Evolutionary conservation across 2,797 vertebrate genomes (phyloP), one percentile per base, ranked within the genome.

Genomic region (Micrastur ruficollis): DNA sequence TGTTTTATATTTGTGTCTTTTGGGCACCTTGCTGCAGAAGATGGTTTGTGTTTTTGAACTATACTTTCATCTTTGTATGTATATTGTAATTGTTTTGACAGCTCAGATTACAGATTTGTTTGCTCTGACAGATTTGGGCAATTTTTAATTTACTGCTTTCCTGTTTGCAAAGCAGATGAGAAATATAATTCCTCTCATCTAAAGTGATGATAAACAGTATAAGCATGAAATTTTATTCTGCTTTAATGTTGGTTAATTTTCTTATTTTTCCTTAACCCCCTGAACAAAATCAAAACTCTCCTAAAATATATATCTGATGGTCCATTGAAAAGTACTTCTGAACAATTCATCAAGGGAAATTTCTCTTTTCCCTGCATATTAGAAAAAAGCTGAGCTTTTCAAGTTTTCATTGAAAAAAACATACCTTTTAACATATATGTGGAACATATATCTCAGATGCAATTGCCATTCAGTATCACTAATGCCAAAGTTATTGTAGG

Each of bases 1-100:
- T 97, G 95, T 98, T 98, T 97, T 94, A 95, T 97, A 96, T 96
- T 98, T 71, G 95, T 97, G 94, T 94, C 95, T 97, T 96, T 79
- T 87, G 88, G 93, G 80, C 89, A 90, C 94, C 95, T 97, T 96
- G 95, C 95, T 97, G 76, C 91, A 96, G 89, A 97, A 96, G 96
- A 67, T 79, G 50, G 42, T 78, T 93, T 97, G 50, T 66, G 97
- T 96, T 98, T 96, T 87, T 83, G 40, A 97, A 83, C 59, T 71
- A 27, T 71, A 73, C 95, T 98, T 98, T 98, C 96, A 96, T 98
- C 95, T 97, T 96, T 94, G 44, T 94, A 47, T 97, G 83, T 97
- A 94, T 92, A 91, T 75, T 79, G 74, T 49, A 94, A 86, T 86
- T 96, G 84, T 97, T 97, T 93, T 97, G 84, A 92, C 90, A 95